These are phyloP conservation scores for Etheostoma cragini DNA, from an alignment of 2,113 vertebrate genomes.

Conservation along the genomic window DNA sequence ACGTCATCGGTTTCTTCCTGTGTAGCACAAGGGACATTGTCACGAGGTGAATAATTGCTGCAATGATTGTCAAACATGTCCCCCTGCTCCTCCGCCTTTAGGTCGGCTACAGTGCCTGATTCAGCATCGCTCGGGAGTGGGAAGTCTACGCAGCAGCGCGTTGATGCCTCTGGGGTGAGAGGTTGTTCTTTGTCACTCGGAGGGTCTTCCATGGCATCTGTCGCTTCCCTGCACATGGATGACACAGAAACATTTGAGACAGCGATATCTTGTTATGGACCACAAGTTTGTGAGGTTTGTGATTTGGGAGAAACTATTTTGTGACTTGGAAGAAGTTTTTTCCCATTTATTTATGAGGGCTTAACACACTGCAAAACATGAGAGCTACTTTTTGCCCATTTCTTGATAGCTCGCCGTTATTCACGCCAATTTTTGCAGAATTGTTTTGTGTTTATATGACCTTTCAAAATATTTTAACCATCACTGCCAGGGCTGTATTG, in stretches of 20 bases:
- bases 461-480: neutral
- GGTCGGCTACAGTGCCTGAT: neutral
- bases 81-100: neutral
- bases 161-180: constrained; percentile 7
- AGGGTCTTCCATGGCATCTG: neutral
- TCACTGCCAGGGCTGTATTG: no score
- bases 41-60: constrained; percentile 1
- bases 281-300: neutral
- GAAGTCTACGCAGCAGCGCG: neutral
- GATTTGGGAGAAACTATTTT: no score
- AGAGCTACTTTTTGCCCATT: neutral
- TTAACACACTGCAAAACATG: neutral
- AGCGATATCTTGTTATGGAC: neutral
- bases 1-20: constrained; percentile 12
- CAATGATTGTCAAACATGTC: constrained; percentile 18
- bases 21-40: neutral
- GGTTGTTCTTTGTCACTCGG: constrained; percentile 21
- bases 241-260: constrained; percentile 16
- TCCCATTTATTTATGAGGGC: neutral
- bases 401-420: no score
- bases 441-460: neutral
- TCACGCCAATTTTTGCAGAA: neutral
- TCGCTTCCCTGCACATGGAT: constrained; percentile 29
- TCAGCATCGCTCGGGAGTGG: neutral
- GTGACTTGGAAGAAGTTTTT: no score